phyloP scores from a whole-genome alignment of 2,113 vertebrate species.

The Actenoides lindsayi region DNA sequence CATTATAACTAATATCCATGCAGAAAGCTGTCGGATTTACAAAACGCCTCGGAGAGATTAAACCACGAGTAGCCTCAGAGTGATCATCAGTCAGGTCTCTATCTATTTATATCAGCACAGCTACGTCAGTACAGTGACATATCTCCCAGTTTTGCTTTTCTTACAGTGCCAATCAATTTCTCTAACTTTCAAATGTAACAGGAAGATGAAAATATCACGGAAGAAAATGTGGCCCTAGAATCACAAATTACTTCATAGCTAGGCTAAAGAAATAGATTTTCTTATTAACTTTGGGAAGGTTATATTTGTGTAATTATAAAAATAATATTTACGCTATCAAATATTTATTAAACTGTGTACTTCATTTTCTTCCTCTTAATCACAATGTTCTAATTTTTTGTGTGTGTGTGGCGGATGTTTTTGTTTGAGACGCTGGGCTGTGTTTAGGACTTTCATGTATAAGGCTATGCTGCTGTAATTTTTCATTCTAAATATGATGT shows the following conservation, averaged over 20 bases:
- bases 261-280: not conserved
- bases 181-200: not conserved
- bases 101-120: not conserved
- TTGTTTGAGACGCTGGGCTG: not conserved
- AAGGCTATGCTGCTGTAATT: not conserved
- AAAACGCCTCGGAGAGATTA: not conserved
- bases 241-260: not conserved
- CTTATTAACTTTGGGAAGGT: not conserved
- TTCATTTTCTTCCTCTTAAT: slow-evolving; percentile 10
- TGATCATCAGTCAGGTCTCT: not conserved
- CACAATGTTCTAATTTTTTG: not conserved
- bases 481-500: not conserved
- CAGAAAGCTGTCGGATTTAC: not conserved
- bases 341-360: not conserved
- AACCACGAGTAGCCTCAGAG: not conserved
- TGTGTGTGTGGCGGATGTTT: not conserved
- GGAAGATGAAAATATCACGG: not conserved
- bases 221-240: not conserved
- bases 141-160: not conserved
- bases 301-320: not conserved
- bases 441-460: not conserved
- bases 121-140: not conserved
- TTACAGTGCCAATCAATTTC: not conserved
- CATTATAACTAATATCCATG: not conserved
- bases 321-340: not conserved